Evolutionary conservation across 1,140 invertebrate species (phyloP), one percentile per base, ranked within the genome.

Genomic region (Scaptomyza montana): DNA sequence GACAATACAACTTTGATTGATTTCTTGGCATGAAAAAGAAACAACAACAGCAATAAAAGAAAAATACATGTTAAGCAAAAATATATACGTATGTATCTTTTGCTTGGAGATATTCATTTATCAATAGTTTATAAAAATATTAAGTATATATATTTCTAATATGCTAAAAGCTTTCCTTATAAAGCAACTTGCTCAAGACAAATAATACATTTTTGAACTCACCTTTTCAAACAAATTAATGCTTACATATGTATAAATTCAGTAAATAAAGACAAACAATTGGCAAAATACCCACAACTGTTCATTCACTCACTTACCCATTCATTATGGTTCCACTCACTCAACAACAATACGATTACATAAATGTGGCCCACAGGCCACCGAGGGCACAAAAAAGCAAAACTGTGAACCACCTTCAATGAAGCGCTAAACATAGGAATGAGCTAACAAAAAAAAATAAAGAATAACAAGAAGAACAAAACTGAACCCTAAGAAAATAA

Each of bases 271-370:
- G 39, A 30, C 43, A 62, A 39, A 9, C 33, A 39, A 56, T 66
- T 19, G 33, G 28, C 10, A 10, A 16, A 4, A 45, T 19, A n/a
- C 7, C 10, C 9, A 39, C 46, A 50, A 33, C 62, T 71, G 47
- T 47, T 70, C 36, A 46, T 41, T 59, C 56, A 66, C 36, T 66
- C 68, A 57, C 33, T 70, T 53, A 56, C 67, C 25, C 46, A 70
- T 63, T 25, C 33, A 54, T 7, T 65, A 57, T 56, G 5, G 10
- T 41, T 12, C n/a, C 19, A 56, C 28, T 46, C 21, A 66, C 30
- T 9, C 50, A 13, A 53, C 59, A 69, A 61, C 72, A 79, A 73
- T 72, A 73, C 72, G 76, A 84, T 76, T 84, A 84, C 72, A 84
- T 84, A 79, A 79, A 79, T 77, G 77, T 76, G 63, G 65, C 73